Evolutionary conservation across 2,797 vertebrate genomes (phyloP), one percentile per base, ranked within the genome.

Genomic region (Liparis tanakae): DNA sequence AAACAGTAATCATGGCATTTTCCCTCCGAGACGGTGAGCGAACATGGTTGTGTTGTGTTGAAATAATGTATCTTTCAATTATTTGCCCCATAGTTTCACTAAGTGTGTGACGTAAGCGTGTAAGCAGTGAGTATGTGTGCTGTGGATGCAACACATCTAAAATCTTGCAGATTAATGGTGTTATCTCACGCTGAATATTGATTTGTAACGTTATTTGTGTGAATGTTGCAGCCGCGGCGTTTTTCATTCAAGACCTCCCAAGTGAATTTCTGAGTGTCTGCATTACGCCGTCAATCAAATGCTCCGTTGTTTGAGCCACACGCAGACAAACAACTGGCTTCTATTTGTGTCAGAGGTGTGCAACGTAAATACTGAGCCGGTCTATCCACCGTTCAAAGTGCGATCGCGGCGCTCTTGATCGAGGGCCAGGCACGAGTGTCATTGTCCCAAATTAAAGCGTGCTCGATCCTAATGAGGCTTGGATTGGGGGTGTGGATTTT

Each of bases 1-100:
- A 68, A 76, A 83, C 66, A 88, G 85, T 88, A 84, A 91, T 91
- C 82, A 78, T 84, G 81, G 80, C 85, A 84, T 90, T 90, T 92
- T 84, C 78, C 72, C 58, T 69, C 10, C 2, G 53, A 70, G 67
- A 48, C 18, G 61, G 65, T 43, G 63, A 67, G 76, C 30, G 33
- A 81, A 73, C 65, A 71, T 44, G 54, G 59, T 8, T n/a, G 25
- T 61, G 51, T 9, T 39, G n/a, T n/a, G n/a, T n/a, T n/a, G n/a
- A 81, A 63, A 71, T 70, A 48, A 66, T 48, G 63, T 71, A 22
- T 39, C 18, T 68, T 36, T 37, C 3, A 7, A 30, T 18, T 18
- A 18, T 10, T 41, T 6, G 15, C 10, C 51, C 22, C 3, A 13
- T 30, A 33, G 18, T 33, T 41, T 17, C 18, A 12, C 64, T 13